Percentiles rank a stretch among this genome's conserved stretches.
These are phyloP conservation scores for Stegophylla sp. DNA, from an alignment of 2,888 invertebrate genomes.

Conservation along the genomic window DNA sequence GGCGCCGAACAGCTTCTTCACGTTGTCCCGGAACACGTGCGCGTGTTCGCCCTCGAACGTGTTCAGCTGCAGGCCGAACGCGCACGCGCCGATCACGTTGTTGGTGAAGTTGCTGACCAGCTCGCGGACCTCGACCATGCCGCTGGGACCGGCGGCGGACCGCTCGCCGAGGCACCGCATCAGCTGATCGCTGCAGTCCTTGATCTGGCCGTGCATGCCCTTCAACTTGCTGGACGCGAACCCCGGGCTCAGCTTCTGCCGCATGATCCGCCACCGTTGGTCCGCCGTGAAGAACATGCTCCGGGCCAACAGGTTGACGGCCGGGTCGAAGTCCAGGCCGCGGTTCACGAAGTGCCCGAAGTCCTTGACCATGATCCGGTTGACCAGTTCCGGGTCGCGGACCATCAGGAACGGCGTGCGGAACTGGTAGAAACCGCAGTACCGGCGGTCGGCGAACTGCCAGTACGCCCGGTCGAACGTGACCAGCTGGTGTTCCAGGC, in stretches of 20 bases:
- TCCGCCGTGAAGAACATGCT: slow-evolving; percentile 66
- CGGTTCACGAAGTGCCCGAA: slow-evolving; percentile 67
- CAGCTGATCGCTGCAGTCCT: slow-evolving; percentile 65
- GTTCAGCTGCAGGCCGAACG: slow-evolving; percentile 67
- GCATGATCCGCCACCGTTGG: slow-evolving; percentile 68
- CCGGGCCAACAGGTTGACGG: slow-evolving; percentile 64
- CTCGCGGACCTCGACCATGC: slow-evolving; percentile 65
- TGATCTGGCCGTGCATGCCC: slow-evolving; percentile 67
- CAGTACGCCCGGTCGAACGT: not conserved
- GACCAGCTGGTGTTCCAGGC: not conserved
- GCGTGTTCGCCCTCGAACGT: slow-evolving; percentile 63
- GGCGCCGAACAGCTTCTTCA: slow-evolving; percentile 22
- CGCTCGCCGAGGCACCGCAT: slow-evolving; percentile 12
- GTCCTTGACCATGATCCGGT: slow-evolving; percentile 66
- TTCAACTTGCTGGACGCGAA: slow-evolving; percentile 69
- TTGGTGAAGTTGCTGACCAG: slow-evolving; percentile 65
- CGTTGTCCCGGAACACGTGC: not conserved
- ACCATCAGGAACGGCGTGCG: slow-evolving; percentile 66
- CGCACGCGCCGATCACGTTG: slow-evolving; percentile 67
- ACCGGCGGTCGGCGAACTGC: slow-evolving; percentile 57
- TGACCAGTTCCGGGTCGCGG: slow-evolving; percentile 66
- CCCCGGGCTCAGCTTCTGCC: slow-evolving; percentile 68
- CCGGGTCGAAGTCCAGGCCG: slow-evolving; percentile 64
- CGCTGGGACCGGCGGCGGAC: slow-evolving; percentile 61
- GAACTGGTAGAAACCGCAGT: slow-evolving; percentile 67